Base-by-base conservation (phyloP, 2,113 vertebrate species). In the Melanotaenia duboulayi region DNA sequence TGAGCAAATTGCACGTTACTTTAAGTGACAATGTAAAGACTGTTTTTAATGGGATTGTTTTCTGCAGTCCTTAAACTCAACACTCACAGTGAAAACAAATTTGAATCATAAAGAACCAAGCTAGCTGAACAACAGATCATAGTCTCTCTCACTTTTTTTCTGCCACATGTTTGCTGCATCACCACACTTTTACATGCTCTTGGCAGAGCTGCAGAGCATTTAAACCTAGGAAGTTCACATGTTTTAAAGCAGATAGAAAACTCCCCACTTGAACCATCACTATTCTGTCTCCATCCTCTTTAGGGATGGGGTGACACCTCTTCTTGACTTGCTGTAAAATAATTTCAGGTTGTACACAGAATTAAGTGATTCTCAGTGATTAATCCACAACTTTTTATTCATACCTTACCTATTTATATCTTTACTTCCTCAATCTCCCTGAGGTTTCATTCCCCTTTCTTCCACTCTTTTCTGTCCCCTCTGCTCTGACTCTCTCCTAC, bases 401-500 rank as follows among this genome's bases (percentile, higher is more conserved):
- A 23, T 55, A 49, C 56, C 61, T 58, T 22, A 71, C 63, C 42
- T 63, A 69, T 54, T 76, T 82, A 75, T 63, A 44, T 64, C 35
- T 40, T 23, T 64, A 23, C 39, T 49, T 68, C 51, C 48, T 13
- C 28, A 28, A 42, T 57, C 22, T 16, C 46, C 58, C 55, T 40
- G 51, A 28, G 20, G 7, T 51, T 74, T 55, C 25, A 49, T 71
- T n/a, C n/a, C n/a, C n/a, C n/a, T n/a, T n/a, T n/a, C 57, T 72
- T 48, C 44, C 32, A 58, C 56, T 60, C 72, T 71, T 56, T 65
- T 51, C 37, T 78, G 44, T 59, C 49, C 55, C 64, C 63, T 72
- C 63, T 80, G 39, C 20, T 57, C 28, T 52, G 55, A 39, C 76
- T 69, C 80, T 70, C 61, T 82, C 63, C 40, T 72, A 55, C 79